Base-by-base conservation (phyloP, 2,888 invertebrate species). In the Phlogophora meticulosa region DNA sequence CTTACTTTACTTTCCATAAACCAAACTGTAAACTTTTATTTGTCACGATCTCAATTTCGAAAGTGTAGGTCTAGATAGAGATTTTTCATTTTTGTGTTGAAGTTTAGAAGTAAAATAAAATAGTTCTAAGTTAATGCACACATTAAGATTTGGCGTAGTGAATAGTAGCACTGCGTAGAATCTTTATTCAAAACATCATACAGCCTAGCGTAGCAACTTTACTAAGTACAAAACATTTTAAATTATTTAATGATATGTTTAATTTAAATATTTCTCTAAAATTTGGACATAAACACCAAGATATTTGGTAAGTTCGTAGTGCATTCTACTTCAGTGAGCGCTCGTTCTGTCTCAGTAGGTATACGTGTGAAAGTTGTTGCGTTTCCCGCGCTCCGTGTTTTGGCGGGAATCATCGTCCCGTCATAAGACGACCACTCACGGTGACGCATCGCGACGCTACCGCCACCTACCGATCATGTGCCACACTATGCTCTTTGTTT, bases 371-470 rank as follows among this genome's bases (percentile, higher is more conserved):
- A 89, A 89, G 88, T 89, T 82, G 76, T 65, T 76, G 76, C 66
- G 65, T 76, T 88, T 88, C 85, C 86, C 87, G 88, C 87, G 87
- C 83, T 72, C 71, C 76, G 80, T 64, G 76, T 83, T 88, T 88
- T 84, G 86, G 86, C 86, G 88, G 89, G 86, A 86, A 85, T 64
- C 56, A 65, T 70, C 75, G 70, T 67, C 72, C 80, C 58, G 78
- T 82, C 78, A 79, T 83, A 82, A 78, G 80, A 65, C 70, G 77
- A 73, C 81, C 82, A 82, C 76, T 85, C 79, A 76, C 79, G 68
- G 78, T 89, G 87, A 87, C 86, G 87, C 85, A 84, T 82, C 75
- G 59, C 62, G 58, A 67, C 56, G 53, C 71, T 51, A 75, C 62
- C 83, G 82, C 84, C 84, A 83, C 81, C 81, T 81, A 60, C 53